phyloP scores from a whole-genome alignment of 2,888 invertebrate genomes.

The Drosophila anomalata region DNA sequence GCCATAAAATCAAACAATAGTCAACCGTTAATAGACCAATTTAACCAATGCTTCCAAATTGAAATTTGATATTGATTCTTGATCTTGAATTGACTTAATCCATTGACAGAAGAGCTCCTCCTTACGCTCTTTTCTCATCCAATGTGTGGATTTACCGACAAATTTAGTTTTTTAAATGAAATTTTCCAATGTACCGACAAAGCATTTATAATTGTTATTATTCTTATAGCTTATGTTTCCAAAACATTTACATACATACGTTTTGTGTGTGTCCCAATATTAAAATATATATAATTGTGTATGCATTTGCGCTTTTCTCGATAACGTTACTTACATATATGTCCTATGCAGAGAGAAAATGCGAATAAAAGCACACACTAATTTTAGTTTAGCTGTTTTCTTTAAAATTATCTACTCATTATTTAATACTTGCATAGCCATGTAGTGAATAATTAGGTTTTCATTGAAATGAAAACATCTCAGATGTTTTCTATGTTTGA shows the following conservation, averaged over 20 bases:
- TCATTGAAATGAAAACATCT: slow-evolving; percentile 48
- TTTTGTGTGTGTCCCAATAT: not conserved
- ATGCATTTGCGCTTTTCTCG: not conserved
- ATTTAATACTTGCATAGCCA: slow-evolving; percentile 49
- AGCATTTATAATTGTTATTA: slow-evolving; percentile 79
- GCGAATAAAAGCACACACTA: slow-evolving; percentile 32
- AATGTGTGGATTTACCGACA: slow-evolving; percentile 61
- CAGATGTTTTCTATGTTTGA: slow-evolving; percentile 70
- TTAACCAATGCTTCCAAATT: slow-evolving; percentile 8
- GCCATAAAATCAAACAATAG: slow-evolving; percentile 70
- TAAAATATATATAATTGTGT: slow-evolving; percentile 12
- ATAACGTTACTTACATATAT: slow-evolving; percentile 1
- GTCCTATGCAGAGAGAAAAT: slow-evolving; percentile 28
- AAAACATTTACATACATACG: slow-evolving; percentile 32
- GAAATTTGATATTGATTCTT: not conserved
- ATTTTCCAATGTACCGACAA: slow-evolving; percentile 79
- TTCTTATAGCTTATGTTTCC: slow-evolving; percentile 64
- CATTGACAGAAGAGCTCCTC: slow-evolving; percentile 8
- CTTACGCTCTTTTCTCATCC: slow-evolving; percentile 16
- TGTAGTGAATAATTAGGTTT: slow-evolving; percentile 40
- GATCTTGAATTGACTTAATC: not conserved
- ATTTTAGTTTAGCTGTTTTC: slow-evolving; percentile 40
- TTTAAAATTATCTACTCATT: slow-evolving; percentile 67
- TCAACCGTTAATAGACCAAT: slow-evolving; percentile 47
- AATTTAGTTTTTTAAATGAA: slow-evolving; percentile 63